Conservation (phyloP, 2,113 vertebrate genomes). For the Cyprinodon variegatus region DNA sequence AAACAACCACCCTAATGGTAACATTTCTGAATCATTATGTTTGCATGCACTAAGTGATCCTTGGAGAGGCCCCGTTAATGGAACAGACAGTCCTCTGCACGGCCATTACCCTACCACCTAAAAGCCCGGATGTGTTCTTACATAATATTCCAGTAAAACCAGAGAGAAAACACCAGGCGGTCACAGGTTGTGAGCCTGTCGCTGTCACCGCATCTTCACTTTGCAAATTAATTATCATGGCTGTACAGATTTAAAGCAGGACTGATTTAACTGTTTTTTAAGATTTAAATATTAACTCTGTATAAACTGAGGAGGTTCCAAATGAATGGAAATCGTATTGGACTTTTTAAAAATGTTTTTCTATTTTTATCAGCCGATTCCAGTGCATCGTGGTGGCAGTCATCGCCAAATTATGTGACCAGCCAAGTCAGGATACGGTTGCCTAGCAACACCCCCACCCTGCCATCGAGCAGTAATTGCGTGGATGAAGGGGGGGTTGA, state of each 20-base stretch:
- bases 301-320: background rate
- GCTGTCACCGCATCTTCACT: background rate
- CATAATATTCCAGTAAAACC: background rate
- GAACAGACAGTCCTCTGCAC: background rate
- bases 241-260: background rate
- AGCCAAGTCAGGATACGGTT: slow-evolving; percentile 60
- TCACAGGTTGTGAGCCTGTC: background rate
- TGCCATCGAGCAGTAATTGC: slow-evolving; percentile 32
- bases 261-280: background rate
- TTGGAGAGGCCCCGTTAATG: background rate
- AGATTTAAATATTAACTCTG: background rate
- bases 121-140: slow-evolving; percentile 1
- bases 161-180: background rate
- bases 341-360: background rate
- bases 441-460: slow-evolving; percentile 52
- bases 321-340: background rate
- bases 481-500: slow-evolving; percentile 10
- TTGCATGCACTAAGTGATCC: background rate
- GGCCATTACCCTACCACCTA: background rate
- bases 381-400: slow-evolving; percentile 15
- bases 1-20: background rate
- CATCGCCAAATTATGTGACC: slow-evolving; percentile 47
- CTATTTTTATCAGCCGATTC: background rate
- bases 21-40: background rate
- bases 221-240: background rate